Conservation (phyloP, 2,113 vertebrate species). For the Caranx ignobilis region DNA sequence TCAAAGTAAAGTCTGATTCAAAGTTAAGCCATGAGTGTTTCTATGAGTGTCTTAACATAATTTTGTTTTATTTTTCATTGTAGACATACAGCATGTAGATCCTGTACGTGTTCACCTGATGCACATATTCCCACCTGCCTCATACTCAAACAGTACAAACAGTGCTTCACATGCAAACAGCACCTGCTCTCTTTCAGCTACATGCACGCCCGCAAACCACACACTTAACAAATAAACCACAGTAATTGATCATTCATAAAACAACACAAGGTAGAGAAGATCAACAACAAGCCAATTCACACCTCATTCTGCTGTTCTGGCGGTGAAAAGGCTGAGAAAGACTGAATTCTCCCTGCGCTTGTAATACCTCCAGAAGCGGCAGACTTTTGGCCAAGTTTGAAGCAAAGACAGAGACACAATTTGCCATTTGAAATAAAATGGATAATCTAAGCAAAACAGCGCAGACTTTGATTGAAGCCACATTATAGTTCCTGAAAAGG, state of each 20-base stretch:
- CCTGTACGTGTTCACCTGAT: neutral
- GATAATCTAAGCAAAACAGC: conserved; percentile 9
- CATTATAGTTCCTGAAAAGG: conserved; percentile 21
- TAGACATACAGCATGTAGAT: neutral
- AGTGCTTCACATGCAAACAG: conserved; percentile 29
- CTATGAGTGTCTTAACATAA: neutral
- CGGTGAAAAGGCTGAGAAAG: neutral
- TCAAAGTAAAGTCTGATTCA: neutral
- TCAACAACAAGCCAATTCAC: conserved; percentile 37
- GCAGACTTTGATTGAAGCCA: conserved; percentile 49
- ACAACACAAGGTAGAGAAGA: conserved; percentile 24
- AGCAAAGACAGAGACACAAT: conserved; percentile 29
- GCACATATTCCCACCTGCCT: neutral
- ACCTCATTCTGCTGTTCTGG: conserved; percentile 30
- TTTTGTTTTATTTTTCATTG: neutral
- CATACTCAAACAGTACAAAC: neutral
- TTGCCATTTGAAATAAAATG: conserved; percentile 34
- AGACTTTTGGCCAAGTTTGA: conserved; percentile 24
- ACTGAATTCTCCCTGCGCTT: neutral
- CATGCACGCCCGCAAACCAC: conserved; percentile 20
- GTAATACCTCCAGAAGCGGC: conserved; percentile 22
- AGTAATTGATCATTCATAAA: conserved; percentile 33
- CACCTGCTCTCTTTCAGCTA: conserved; percentile 3
- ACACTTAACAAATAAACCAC: conserved; percentile 36
- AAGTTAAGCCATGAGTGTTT: neutral